phyloP scores from a whole-genome alignment of 2,797 vertebrate genomes.

The Lepilemur septentrionalis region DNA sequence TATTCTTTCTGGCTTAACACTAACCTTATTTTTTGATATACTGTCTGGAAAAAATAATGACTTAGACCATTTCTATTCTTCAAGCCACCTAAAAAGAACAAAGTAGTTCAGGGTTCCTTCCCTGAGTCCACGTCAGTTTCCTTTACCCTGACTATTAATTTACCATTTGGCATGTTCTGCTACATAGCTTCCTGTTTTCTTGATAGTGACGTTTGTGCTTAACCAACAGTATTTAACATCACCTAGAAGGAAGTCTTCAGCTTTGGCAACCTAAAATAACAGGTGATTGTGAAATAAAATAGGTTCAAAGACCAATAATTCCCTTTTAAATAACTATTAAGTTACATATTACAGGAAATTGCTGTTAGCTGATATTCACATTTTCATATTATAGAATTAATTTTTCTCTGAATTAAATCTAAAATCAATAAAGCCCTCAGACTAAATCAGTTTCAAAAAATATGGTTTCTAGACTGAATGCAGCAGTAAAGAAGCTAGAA shows the following conservation, averaged over 20 bases:
- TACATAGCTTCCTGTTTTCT: conserved; percentile 75
- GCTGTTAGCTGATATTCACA: conserved; percentile 5
- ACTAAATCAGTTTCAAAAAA: conserved; percentile 38
- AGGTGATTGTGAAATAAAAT: conserved; percentile 58
- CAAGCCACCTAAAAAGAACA: conserved; percentile 52
- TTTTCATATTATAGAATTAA: conserved; percentile 51
- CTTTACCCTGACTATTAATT: conserved; percentile 68
- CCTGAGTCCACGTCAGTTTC: conserved; percentile 62
- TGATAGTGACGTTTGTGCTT: conserved; percentile 72
- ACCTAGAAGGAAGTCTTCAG: conserved; percentile 71
- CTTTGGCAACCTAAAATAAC: conserved; percentile 64
- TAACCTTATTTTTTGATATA: conserved; percentile 35
- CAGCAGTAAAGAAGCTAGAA: conserved; percentile 26
- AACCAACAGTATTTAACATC: conserved; percentile 66
- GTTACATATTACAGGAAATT: conserved; percentile 37
- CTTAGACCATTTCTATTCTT: conserved; percentile 35
- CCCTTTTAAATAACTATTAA: conserved; percentile 22
- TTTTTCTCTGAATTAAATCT: conserved; percentile 36
- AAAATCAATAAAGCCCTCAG: conserved; percentile 18
- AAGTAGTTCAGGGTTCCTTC: conserved; percentile 57
- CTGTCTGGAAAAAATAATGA: conserved; percentile 34
- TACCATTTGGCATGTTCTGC: conserved; percentile 67
- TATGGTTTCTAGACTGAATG: background rate
- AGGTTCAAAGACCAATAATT: conserved; percentile 32
- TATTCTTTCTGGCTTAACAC: conserved; percentile 31